Evolutionary conservation across 2,797 vertebrate genomes (phyloP).

Genomic region (Sylvia borin): DNA sequence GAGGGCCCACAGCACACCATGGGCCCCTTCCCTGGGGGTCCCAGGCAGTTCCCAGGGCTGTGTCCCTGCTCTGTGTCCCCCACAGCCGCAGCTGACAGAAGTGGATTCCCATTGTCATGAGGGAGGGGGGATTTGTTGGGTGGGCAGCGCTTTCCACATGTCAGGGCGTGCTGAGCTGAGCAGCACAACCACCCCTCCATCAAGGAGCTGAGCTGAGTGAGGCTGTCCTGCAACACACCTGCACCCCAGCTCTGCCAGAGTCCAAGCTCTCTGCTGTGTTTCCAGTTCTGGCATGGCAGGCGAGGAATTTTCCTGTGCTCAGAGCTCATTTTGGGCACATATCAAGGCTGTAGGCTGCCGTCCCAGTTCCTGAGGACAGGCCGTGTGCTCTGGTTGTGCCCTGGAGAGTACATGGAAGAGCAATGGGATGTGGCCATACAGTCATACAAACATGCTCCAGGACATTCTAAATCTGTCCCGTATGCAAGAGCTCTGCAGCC

Average conservation of each 20-base stretch:
- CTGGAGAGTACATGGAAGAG: not conserved
- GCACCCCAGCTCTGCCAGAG: not conserved
- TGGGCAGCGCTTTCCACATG: rapidly evolving
- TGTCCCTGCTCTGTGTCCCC: not conserved
- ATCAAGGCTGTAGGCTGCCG: not conserved
- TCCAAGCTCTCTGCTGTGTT: not conserved
- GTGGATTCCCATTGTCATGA: not conserved
- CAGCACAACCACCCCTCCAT: rapidly evolving
- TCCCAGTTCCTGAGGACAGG: not conserved
- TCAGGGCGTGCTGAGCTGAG: not conserved
- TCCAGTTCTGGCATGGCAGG: not conserved
- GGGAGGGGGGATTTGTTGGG: too few relatives aligned
- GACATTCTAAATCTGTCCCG: not conserved
- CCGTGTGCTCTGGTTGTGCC: not conserved
- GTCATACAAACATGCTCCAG: rapidly evolving
- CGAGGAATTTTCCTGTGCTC: not conserved
- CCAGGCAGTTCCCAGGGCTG: not conserved
- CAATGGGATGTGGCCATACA: rapidly evolving
- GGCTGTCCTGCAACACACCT: not conserved
- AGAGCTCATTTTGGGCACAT: not conserved
- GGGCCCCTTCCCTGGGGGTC: rapidly evolving
- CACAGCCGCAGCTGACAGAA: not conserved
- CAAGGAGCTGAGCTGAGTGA: not conserved
- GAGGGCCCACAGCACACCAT: rapidly evolving
- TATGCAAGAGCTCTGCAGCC: not conserved